Conservation (phyloP, 2,797 vertebrate species). For the Botia kubotai region DNA sequence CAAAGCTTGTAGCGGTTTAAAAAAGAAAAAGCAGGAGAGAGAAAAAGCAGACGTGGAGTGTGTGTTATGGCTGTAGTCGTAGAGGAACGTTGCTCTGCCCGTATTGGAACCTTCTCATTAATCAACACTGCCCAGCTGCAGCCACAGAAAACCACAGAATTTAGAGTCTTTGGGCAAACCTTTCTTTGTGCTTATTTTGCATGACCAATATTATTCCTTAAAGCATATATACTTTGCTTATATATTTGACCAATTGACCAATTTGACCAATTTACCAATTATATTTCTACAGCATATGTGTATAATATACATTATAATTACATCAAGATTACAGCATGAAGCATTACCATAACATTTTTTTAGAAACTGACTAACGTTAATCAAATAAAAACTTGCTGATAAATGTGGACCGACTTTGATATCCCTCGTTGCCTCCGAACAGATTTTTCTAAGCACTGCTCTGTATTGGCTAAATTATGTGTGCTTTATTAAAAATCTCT, state of each 20-base stretch:
- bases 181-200: neutral
- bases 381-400: conserved; percentile 11
- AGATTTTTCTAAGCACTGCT: neutral
- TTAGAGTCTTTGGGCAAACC: neutral
- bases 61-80: neutral
- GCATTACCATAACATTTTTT: conserved; percentile 19
- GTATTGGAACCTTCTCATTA: conserved; percentile 8
- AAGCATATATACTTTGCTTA: too few species aligned
- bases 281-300: too few species aligned
- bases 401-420: neutral
- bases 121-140: neutral
- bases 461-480: neutral
- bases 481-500: conserved; percentile 1
- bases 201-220: neutral
- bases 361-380: neutral
- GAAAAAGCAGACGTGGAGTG: conserved; percentile 3
- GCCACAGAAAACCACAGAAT: neutral
- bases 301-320: too few species aligned
- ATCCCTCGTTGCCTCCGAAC: neutral
- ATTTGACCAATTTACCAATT: too few species aligned
- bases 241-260: too few species aligned
- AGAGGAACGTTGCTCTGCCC: conserved; percentile 11
- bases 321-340: neutral
- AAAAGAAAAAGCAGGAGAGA: conserved; percentile 44
- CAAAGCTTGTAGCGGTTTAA: conserved; percentile 40